Percentiles rank a stretch among this genome's conserved stretches.
Conservation (phyloP, 2,888 invertebrate genomes). For the Scaptomyza tumidula region DNA sequence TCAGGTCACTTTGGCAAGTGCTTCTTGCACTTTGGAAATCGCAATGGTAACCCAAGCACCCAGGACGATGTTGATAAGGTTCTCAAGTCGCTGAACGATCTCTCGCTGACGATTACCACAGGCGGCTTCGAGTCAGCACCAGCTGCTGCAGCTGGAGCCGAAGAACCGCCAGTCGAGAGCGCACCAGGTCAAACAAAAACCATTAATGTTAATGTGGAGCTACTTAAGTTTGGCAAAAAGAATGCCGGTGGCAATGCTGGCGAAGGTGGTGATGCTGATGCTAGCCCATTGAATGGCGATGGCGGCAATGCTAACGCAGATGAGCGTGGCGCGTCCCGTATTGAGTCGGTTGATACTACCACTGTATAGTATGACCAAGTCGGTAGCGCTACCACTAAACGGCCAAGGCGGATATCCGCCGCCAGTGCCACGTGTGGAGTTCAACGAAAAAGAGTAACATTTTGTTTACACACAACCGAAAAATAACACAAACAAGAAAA, state of each 20-base stretch:
- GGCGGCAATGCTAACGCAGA: slow-evolving; percentile 54
- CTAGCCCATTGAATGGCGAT: slow-evolving; percentile 50
- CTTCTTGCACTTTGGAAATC: slow-evolving; percentile 90
- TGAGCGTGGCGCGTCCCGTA: slow-evolving; percentile 73
- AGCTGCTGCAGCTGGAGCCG: slow-evolving; percentile 62
- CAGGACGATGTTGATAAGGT: slow-evolving; percentile 83
- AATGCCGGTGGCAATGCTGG: slow-evolving; percentile 55
- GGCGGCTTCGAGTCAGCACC: slow-evolving; percentile 51
- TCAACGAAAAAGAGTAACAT: slow-evolving; percentile 82
- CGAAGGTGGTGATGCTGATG: slow-evolving; percentile 63
- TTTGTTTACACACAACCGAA: slow-evolving; percentile 72
- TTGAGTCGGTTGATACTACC: slow-evolving; percentile 84
- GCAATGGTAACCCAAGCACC: slow-evolving; percentile 84
- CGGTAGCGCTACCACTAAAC: slow-evolving; percentile 80
- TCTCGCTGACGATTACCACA: slow-evolving; percentile 79
- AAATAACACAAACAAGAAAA: slow-evolving; percentile 49
- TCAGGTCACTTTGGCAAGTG: slow-evolving; percentile 88
- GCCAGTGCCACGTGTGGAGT: slow-evolving; percentile 81
- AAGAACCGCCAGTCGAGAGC: slow-evolving; percentile 58
- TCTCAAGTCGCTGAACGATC: slow-evolving; percentile 82
- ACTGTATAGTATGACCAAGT: slow-evolving; percentile 84
- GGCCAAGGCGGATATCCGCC: slow-evolving; percentile 79
- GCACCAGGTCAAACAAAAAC: slow-evolving; percentile 71
- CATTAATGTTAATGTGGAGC: slow-evolving; percentile 81
- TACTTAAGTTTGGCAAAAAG: slow-evolving; percentile 79